phyloP scores from a whole-genome alignment of 2,888 invertebrate genomes.

The Dryobota labecula region DNA sequence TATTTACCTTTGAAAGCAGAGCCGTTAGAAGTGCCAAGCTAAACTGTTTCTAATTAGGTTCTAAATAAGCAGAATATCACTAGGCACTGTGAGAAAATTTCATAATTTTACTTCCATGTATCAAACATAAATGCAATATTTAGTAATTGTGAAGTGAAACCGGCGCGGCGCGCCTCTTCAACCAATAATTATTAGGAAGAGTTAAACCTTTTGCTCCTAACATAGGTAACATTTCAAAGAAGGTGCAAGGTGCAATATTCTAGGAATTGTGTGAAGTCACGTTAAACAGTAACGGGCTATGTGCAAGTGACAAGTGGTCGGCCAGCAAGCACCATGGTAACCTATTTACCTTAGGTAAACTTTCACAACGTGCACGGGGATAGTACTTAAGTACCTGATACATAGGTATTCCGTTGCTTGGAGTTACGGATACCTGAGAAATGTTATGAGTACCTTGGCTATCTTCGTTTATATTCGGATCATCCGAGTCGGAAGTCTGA shows the following conservation, averaged over 20 bases:
- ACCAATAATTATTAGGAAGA: background rate
- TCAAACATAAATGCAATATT: slow-evolving; percentile 8
- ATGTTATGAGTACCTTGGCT: slow-evolving; percentile 21
- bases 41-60: slow-evolving; percentile 9
- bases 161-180: background rate
- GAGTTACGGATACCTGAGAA: slow-evolving; percentile 20
- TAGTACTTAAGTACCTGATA: slow-evolving; percentile 9
- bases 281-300: slow-evolving; percentile 20
- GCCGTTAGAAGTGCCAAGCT: slow-evolving; percentile 20
- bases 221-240: slow-evolving; percentile 21
- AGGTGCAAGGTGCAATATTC: background rate
- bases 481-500: slow-evolving; percentile 10
- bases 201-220: background rate
- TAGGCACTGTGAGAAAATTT: background rate
- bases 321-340: slow-evolving; percentile 40
- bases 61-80: background rate
- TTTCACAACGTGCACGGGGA: slow-evolving; percentile 54
- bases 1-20: slow-evolving; percentile 34
- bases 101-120: background rate
- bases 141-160: slow-evolving; percentile 2
- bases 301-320: slow-evolving; percentile 37
- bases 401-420: background rate
- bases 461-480: slow-evolving; percentile 29
- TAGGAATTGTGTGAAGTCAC: slow-evolving; percentile 18
- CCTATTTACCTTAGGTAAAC: slow-evolving; percentile 47